phyloP scores from a whole-genome alignment of 2,113 vertebrate genomes.

The Cryptotis parvus region DNA sequence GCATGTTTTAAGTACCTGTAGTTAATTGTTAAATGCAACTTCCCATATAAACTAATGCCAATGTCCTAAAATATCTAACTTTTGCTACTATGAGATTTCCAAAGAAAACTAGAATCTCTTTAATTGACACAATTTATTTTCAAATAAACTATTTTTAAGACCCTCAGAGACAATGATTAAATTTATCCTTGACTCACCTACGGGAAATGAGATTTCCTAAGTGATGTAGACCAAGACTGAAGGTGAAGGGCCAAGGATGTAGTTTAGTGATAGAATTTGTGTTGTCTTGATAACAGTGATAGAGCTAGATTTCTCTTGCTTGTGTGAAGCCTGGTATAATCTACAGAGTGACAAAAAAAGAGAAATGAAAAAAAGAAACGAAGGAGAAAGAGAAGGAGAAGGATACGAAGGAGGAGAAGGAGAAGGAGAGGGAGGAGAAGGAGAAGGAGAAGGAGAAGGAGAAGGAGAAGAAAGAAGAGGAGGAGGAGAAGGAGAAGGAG shows the following conservation, averaged over 20 bases:
- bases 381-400: no score
- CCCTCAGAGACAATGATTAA: background rate
- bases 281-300: no score
- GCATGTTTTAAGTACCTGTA: constrained; percentile 21
- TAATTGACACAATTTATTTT: constrained; percentile 5
- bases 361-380: background rate
- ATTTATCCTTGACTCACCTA: background rate
- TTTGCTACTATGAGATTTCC: constrained; percentile 38
- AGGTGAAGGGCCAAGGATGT: background rate
- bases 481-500: no score
- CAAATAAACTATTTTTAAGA: background rate
- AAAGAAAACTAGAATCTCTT: constrained; percentile 37
- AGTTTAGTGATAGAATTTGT: no score
- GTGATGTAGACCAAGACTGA: background rate
- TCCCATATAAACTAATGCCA: background rate
- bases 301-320: no score
- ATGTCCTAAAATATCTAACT: constrained; percentile 45
- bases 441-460: no score
- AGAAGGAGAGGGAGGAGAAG: no score
- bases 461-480: no score
- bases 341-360: no score
- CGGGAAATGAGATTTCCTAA: background rate
- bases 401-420: no score
- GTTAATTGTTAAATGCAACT: background rate
- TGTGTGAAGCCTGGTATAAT: no score